Evolutionary conservation across 2,797 vertebrate genomes (phyloP).

Genomic region (Myiotriccus ornatus): DNA sequence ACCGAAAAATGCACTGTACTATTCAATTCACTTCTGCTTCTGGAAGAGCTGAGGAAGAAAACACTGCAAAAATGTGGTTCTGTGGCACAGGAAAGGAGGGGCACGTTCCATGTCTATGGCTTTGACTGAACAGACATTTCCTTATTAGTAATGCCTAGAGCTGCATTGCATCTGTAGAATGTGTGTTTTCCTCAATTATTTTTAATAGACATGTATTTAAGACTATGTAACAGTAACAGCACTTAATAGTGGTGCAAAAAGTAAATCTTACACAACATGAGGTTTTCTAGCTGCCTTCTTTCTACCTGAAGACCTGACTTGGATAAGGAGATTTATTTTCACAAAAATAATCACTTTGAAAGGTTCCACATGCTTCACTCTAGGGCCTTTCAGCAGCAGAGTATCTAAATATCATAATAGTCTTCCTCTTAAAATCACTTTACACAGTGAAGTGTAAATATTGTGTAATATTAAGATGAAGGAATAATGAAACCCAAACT

Average conservation of each 20-base stretch:
- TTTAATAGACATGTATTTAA: background rate
- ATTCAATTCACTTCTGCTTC: background rate
- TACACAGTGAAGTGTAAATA: background rate
- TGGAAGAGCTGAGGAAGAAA: background rate
- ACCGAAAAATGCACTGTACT: background rate
- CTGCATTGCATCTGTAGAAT: background rate
- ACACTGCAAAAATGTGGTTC: background rate
- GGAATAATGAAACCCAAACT: background rate
- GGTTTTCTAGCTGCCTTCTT: background rate
- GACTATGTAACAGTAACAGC: background rate
- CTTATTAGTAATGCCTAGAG: constrained; percentile 3
- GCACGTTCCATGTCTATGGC: constrained; percentile 29
- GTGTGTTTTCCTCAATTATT: background rate
- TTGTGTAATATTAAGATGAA: background rate
- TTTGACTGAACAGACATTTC: constrained; percentile 7
- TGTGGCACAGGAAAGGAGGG: constrained; percentile 43
- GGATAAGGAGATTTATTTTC: background rate
- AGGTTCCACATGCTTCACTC: background rate
- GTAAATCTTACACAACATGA: background rate
- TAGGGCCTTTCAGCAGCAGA: background rate
- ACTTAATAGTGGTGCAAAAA: background rate
- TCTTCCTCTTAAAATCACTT: background rate
- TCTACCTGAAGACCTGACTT: background rate
- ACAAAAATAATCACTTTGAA: background rate
- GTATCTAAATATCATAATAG: background rate